phyloP scores from a whole-genome alignment of 2,888 invertebrate species.

The Epirrhoe alternata region DNA sequence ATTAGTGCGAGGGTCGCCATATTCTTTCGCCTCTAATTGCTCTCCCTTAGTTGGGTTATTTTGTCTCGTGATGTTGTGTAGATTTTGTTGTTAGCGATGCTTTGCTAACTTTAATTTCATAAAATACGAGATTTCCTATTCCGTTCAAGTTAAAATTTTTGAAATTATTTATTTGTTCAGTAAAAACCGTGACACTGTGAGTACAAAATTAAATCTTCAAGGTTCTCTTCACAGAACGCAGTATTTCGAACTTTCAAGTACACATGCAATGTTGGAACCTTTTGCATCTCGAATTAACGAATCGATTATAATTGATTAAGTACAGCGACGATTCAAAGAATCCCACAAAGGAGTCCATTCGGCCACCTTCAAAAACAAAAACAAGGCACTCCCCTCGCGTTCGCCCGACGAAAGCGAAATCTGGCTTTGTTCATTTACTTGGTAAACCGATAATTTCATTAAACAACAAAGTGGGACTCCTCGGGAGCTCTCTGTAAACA shows the following conservation, averaged over 20 bases:
- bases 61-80: constrained; percentile 33
- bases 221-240: too few species aligned
- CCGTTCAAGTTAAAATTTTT: too few species aligned
- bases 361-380: constrained; percentile 77
- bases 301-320: constrained; percentile 85
- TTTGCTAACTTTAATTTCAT: neutral
- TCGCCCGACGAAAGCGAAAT: constrained; percentile 78
- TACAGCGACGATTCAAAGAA: constrained; percentile 66
- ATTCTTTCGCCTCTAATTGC: constrained; percentile 76
- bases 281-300: constrained; percentile 75
- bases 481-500: constrained; percentile 77
- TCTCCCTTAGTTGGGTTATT: constrained; percentile 54
- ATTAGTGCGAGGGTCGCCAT: constrained; percentile 73
- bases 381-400: constrained; percentile 70
- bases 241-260: too few species aligned
- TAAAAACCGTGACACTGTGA: too few species aligned
- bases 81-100: neutral
- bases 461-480: constrained; percentile 84
- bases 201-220: too few species aligned
- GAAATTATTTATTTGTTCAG: too few species aligned
- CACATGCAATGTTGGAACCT: neutral
- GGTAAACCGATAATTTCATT: constrained; percentile 86
- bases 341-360: constrained; percentile 78
- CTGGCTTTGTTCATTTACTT: constrained; percentile 85
- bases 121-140: too few species aligned